Percentiles rank a stretch among this genome's conserved stretches.
These are phyloP conservation scores for Lophotis ruficrista DNA, from an alignment of 2,113 vertebrate species.

Conservation along the genomic window DNA sequence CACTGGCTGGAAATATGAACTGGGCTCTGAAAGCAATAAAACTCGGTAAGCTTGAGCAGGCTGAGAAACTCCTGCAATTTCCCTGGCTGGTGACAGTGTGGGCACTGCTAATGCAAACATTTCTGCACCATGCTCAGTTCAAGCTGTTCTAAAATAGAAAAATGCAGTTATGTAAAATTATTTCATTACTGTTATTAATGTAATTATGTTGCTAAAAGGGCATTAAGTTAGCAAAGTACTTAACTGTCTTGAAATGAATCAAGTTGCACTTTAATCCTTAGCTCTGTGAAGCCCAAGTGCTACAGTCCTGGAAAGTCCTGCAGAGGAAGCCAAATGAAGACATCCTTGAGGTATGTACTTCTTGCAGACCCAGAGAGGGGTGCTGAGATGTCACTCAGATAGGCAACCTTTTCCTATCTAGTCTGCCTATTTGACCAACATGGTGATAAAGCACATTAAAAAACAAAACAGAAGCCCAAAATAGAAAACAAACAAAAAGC, in stretches of 20 bases:
- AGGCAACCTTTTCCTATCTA: background rate
- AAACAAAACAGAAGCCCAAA: background rate
- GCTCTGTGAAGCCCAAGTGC: background rate
- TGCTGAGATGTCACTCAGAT: background rate
- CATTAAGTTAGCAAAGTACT: background rate
- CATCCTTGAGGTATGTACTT: background rate
- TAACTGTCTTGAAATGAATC: background rate
- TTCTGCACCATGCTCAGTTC: background rate
- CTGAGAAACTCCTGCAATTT: background rate
- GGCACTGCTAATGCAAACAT: background rate
- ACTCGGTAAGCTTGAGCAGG: accelerated
- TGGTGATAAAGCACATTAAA: background rate
- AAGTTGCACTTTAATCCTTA: background rate
- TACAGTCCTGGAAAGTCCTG: background rate
- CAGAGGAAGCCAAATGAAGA: background rate
- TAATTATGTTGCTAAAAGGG: background rate
- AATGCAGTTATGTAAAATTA: background rate
- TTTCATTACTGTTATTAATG: background rate
- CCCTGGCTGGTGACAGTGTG: background rate
- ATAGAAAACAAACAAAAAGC: background rate
- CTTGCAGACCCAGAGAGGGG: background rate
- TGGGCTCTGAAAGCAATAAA: background rate
- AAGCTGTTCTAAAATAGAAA: background rate
- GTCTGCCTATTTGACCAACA: background rate
- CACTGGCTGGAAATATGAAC: background rate